Conservation (phyloP, 2,888 invertebrate genomes). For the Lasioglossum morio region DNA sequence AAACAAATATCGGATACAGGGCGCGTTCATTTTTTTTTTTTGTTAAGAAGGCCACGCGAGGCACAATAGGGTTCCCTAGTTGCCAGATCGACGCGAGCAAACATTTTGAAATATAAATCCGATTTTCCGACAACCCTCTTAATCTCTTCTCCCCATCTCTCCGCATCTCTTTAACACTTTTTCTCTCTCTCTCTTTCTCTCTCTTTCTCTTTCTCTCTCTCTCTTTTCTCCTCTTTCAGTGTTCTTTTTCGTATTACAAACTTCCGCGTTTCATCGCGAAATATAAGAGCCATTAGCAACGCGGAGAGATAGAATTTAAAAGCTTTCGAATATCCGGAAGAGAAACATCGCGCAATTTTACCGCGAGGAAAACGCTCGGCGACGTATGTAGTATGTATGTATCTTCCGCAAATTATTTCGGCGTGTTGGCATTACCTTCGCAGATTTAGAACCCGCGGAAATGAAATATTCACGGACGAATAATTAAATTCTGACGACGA, state of each 20-base stretch:
- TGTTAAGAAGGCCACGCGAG: slow-evolving; percentile 11
- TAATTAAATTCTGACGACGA: not conserved
- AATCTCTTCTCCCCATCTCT: not conserved
- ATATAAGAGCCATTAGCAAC: slow-evolving; percentile 29
- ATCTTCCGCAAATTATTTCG: not conserved
- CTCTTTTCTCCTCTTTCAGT: not conserved
- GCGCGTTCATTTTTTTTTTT: not conserved
- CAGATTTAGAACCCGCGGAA: not conserved
- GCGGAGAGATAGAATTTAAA: not conserved
- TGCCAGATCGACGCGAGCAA: slow-evolving; percentile 18
- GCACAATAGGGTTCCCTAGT: slow-evolving; percentile 5
- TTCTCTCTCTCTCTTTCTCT: no score
- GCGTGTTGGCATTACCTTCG: not conserved
- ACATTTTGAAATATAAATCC: slow-evolving; percentile 36
- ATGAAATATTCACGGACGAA: slow-evolving; percentile 11
- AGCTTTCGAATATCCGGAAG: not conserved
- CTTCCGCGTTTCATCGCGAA: slow-evolving; percentile 26
- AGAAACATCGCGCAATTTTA: slow-evolving; percentile 19
- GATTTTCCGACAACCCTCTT: not conserved
- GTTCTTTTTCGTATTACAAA: not conserved
- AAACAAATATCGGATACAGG: slow-evolving; percentile 24
- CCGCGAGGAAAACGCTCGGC: not conserved
- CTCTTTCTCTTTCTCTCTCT: not conserved
- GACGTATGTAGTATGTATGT: no score
- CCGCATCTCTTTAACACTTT: not conserved